Conservation (phyloP, 2,113 vertebrate genomes). For the Seriola quinqueradiata region DNA sequence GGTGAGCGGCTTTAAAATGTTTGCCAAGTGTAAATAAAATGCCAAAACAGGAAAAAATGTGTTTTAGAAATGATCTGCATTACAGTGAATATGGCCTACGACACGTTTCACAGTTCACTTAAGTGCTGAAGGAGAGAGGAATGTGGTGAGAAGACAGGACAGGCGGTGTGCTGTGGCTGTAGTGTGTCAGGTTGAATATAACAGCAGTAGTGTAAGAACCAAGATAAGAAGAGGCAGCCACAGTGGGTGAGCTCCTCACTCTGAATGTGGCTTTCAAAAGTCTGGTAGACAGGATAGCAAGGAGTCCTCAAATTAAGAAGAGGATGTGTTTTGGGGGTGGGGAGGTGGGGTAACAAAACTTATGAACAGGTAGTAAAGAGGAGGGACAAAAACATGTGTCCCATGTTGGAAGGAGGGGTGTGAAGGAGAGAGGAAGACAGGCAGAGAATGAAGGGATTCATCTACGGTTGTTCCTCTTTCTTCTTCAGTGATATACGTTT, state of each 20-base stretch:
- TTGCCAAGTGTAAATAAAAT: not conserved
- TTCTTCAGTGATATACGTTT: conserved; percentile 96
- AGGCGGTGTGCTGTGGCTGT: conserved; percentile 40
- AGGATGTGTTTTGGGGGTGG: conserved; percentile 18
- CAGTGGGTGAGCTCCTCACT: conserved; percentile 31
- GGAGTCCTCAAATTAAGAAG: conserved; percentile 29
- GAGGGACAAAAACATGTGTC: conserved; percentile 31
- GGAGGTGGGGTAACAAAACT: conserved; percentile 20
- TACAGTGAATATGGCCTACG: conserved; percentile 45
- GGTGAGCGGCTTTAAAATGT: not conserved
- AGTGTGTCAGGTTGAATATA: conserved; percentile 18
- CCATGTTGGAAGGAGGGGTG: conserved; percentile 43
- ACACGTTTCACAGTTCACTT: conserved; percentile 33
- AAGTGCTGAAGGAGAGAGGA: conserved; percentile 15
- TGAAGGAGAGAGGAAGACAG: conserved; percentile 42
- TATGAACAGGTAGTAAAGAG: conserved; percentile 32
- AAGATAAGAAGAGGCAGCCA: conserved; percentile 29
- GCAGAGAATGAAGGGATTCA: not conserved
- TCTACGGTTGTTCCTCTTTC: conserved; percentile 90
- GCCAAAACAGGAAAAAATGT: conserved; percentile 10
- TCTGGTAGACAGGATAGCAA: conserved; percentile 52
- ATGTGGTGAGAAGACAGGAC: conserved; percentile 14
- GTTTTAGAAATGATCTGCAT: conserved; percentile 15
- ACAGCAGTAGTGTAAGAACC: conserved; percentile 48
- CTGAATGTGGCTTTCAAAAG: conserved; percentile 45